These are phyloP conservation scores for Epizoanthus rinbou DNA, from an alignment of 92 coral and sea anemone species.

Conservation along the genomic window DNA sequence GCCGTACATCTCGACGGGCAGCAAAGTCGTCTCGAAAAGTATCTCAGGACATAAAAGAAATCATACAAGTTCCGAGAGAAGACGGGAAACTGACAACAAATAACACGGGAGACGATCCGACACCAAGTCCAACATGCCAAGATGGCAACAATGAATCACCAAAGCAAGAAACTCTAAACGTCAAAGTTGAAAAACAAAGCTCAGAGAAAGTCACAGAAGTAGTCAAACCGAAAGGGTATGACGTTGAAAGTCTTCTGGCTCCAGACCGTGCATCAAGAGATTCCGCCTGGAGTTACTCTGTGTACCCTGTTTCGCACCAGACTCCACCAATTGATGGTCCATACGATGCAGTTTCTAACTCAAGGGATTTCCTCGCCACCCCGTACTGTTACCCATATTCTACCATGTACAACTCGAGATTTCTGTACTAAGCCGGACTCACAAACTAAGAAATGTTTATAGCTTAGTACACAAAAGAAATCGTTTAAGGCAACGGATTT, in stretches of 20 bases:
- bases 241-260: conserved; percentile 32
- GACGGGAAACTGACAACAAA: neutral
- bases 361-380: neutral
- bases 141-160: neutral
- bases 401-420: conserved; percentile 18
- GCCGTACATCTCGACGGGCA: conserved; percentile 53
- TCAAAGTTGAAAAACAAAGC: conserved; percentile 7
- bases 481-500: neutral
- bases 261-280: neutral
- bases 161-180: neutral
- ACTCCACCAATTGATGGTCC: neutral
- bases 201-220: neutral
- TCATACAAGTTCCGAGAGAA: conserved; percentile 21
- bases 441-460: neutral
- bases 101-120: neutral
- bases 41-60: conserved; percentile 39
- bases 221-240: conserved; percentile 35
- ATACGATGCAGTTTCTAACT: neutral
- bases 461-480: neutral
- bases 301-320: neutral
- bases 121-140: neutral
- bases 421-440: neutral
- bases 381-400: conserved; percentile 18
- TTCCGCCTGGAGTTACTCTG: neutral
- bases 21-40: conserved; percentile 43